Evolutionary conservation across 92 coral and sea anemone species (phyloP).

Genomic region (Bergia sp.): DNA sequence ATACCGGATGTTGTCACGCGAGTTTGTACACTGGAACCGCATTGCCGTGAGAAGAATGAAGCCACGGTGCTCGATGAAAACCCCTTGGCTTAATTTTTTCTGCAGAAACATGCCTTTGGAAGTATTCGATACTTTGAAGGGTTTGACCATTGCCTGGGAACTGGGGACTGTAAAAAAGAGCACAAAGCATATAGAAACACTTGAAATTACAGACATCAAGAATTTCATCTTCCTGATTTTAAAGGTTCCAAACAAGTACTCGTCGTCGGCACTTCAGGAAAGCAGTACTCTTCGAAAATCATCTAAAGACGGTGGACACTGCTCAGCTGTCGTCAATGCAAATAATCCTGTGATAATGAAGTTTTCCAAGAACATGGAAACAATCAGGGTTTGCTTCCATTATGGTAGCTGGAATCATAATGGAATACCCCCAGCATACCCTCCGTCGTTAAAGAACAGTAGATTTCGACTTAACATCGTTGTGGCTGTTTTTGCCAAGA

Average conservation of each 20-base stretch:
- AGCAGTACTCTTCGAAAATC: constrained; percentile 43
- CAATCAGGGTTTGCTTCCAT: constrained; percentile 46
- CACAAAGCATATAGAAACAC: too few relatives aligned
- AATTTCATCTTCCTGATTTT: constrained; percentile 44
- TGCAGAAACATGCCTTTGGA: too few relatives aligned
- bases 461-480: too few relatives aligned
- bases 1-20: too few relatives aligned
- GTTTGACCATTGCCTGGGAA: too few relatives aligned
- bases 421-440: constrained; percentile 54
- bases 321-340: constrained; percentile 41
- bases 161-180: too few relatives aligned
- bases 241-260: constrained; percentile 55
- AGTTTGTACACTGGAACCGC: too few relatives aligned
- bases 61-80: too few relatives aligned
- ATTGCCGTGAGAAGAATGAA: too few relatives aligned
- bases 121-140: too few relatives aligned
- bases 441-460: background rate
- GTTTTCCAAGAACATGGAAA: constrained; percentile 54
- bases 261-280: constrained; percentile 38
- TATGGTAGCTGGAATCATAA: constrained; percentile 50
- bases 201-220: background rate
- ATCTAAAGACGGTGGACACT: constrained; percentile 47
- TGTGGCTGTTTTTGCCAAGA: too few relatives aligned
- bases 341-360: constrained; percentile 38
- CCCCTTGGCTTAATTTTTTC: too few relatives aligned